These are phyloP conservation scores for Alloplasta piceator DNA, from an alignment of 2,888 invertebrate genomes.

Conservation along the genomic window DNA sequence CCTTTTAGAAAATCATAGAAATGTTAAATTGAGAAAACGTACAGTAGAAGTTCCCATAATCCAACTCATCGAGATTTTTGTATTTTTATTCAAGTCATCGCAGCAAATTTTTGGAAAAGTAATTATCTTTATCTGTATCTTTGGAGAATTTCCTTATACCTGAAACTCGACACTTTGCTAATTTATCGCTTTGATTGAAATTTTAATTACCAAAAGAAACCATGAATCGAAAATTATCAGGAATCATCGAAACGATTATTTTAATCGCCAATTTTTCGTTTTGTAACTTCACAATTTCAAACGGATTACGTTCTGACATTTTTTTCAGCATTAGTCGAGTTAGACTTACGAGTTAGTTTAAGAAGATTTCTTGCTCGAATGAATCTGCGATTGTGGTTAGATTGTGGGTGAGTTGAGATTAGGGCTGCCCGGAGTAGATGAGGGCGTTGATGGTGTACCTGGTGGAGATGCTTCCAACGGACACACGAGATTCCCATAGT, in stretches of 20 bases:
- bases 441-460: constrained; percentile 80
- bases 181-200: too few species aligned
- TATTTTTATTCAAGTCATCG: too few species aligned
- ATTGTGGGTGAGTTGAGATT: constrained; percentile 82
- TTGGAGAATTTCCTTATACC: too few species aligned
- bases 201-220: too few species aligned
- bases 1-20: not conserved
- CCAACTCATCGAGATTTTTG: too few species aligned
- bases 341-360: constrained; percentile 77
- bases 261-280: constrained; percentile 41
- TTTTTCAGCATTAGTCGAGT: constrained; percentile 76
- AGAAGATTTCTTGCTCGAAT: constrained; percentile 69
- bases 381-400: constrained; percentile 76
- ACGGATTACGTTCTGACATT: not conserved
- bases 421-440: constrained; percentile 81
- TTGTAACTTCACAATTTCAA: not conserved
- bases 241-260: constrained; percentile 12
- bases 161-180: too few species aligned
- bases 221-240: not conserved
- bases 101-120: too few species aligned
- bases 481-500: constrained; percentile 94
- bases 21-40: too few species aligned
- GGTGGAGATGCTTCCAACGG: constrained; percentile 87
- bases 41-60: too few species aligned
- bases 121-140: too few species aligned